phyloP scores from a whole-genome alignment of 1,140 invertebrate genomes.

The Drosophila littoralis region DNA sequence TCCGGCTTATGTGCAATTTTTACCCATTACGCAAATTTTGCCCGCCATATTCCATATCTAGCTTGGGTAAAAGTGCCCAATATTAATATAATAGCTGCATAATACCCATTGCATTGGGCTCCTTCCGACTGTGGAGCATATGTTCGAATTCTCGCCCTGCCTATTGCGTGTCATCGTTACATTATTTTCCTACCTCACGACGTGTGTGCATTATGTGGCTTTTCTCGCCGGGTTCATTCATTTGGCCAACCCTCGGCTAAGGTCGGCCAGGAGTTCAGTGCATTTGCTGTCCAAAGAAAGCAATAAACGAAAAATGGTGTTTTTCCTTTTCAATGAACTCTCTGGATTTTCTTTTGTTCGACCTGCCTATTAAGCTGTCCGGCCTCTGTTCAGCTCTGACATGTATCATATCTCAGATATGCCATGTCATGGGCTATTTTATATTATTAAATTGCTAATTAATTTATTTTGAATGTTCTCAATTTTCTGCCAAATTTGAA shows the following conservation, averaged over 20 bases:
- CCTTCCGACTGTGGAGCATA: slow-evolving; percentile 4
- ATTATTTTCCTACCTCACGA: slow-evolving; percentile 33
- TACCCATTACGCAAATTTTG: slow-evolving; percentile 5
- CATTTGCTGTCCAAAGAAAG: slow-evolving; percentile 18
- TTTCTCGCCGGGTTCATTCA: slow-evolving; percentile 16
- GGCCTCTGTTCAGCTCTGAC: background rate
- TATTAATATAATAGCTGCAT: background rate
- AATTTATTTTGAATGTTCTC: too few relatives aligned
- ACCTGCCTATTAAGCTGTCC: slow-evolving; percentile 13
- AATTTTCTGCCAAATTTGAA: slow-evolving; percentile 4
- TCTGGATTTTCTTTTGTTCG: slow-evolving; percentile 12
- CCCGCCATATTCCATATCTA: background rate
- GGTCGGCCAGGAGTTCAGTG: slow-evolving; percentile 34
- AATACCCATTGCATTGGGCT: slow-evolving; percentile 5
- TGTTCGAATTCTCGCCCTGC: slow-evolving; percentile 2
- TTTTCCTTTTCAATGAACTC: slow-evolving; percentile 20
- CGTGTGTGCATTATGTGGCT: slow-evolving; percentile 41
- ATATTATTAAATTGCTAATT: background rate
- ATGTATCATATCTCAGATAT: background rate
- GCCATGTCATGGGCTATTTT: background rate
- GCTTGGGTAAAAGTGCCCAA: too few relatives aligned
- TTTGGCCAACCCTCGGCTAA: slow-evolving; percentile 33
- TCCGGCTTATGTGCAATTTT: slow-evolving; percentile 28
- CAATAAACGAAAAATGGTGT: slow-evolving; percentile 21
- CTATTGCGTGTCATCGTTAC: slow-evolving; percentile 39